Conservation (phyloP, 2,797 vertebrate genomes). For the Sebastes kiyomatsui region DNA sequence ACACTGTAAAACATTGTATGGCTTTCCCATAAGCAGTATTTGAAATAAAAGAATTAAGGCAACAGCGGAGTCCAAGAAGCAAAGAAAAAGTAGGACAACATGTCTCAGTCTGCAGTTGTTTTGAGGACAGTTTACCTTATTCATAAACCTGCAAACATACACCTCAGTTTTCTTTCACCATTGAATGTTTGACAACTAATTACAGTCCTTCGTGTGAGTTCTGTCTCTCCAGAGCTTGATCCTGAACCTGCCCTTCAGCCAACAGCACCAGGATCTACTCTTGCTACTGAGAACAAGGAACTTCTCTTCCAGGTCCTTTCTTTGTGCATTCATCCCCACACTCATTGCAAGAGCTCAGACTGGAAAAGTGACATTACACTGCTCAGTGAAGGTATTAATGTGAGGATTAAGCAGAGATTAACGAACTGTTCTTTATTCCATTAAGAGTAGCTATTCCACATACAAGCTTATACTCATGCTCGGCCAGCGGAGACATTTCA, state of each 20-base stretch:
- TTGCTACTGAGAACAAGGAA: background rate
- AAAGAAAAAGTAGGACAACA: constrained; percentile 3
- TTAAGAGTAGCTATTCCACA: constrained; percentile 28
- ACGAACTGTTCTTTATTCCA: constrained; percentile 47
- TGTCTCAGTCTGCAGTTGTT: background rate
- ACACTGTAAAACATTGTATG: background rate
- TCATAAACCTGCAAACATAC: background rate
- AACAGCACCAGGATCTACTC: background rate
- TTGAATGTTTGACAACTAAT: background rate
- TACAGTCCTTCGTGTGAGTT: background rate
- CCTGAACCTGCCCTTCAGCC: background rate
- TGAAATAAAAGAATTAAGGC: background rate
- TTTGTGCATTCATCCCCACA: constrained; percentile 1
- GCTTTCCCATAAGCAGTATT: background rate
- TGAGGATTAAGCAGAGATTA: constrained; percentile 64
- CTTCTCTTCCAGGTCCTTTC: background rate
- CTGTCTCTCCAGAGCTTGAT: background rate
- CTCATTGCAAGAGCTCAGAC: constrained; percentile 7
- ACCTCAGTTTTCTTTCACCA: background rate
- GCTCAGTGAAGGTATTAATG: constrained; percentile 57
- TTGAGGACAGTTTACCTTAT: background rate
- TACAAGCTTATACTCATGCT: background rate
- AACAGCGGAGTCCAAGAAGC: background rate
- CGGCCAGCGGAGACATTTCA: background rate
- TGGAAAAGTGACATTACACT: constrained; percentile 46